phyloP scores from a whole-genome alignment of 1,140 invertebrate species.

The Globodera rostochiensis region DNA sequence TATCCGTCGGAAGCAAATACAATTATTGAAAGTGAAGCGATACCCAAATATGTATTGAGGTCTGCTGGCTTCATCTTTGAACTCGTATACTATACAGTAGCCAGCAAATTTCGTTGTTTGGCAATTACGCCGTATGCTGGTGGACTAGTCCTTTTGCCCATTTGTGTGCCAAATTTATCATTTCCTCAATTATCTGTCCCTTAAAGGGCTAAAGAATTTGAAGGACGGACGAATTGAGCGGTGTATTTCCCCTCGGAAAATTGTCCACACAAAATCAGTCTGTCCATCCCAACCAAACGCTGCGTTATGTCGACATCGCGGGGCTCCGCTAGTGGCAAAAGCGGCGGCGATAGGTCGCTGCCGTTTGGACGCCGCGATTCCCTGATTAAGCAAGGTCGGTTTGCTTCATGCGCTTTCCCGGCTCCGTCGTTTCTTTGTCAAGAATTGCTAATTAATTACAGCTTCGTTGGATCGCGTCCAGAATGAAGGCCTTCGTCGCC shows the following conservation, averaged over 20 bases:
- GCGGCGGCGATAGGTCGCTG: neutral
- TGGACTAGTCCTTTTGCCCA: neutral
- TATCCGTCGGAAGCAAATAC: too few relatives aligned
- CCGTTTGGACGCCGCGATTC: conserved; percentile 40
- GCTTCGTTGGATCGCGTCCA: conserved; percentile 41
- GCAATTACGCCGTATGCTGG: too few relatives aligned
- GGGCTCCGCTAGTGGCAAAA: neutral
- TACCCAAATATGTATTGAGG: too few relatives aligned
- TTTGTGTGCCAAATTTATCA: neutral
- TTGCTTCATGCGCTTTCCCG: neutral
- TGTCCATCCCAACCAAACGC: neutral
- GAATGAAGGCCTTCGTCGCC: conserved; percentile 50
- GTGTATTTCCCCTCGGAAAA: neutral
- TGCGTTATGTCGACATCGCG: neutral
- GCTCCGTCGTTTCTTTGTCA: neutral
- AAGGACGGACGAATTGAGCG: too few relatives aligned
- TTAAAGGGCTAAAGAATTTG: neutral
- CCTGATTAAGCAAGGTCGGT: conserved; percentile 34
- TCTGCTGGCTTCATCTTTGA: too few relatives aligned
- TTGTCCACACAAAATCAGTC: neutral
- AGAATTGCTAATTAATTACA: neutral
- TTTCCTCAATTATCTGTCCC: neutral
- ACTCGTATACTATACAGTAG: too few relatives aligned
- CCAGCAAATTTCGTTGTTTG: too few relatives aligned
- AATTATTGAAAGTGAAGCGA: too few relatives aligned